phyloP scores from a whole-genome alignment of 2,113 vertebrate genomes.

The Struthio camelus region DNA sequence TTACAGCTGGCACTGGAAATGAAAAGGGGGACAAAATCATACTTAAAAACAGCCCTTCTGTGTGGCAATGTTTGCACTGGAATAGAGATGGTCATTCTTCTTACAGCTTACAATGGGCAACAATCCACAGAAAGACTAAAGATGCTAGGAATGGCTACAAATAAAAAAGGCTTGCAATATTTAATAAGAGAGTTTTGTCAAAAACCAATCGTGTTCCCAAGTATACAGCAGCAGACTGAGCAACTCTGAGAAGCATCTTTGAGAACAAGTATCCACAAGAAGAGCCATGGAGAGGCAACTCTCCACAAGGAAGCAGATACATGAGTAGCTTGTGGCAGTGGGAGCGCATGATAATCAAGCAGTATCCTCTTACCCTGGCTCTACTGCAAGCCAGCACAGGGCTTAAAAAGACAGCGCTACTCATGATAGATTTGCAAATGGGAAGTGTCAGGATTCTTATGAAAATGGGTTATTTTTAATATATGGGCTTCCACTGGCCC shows the following conservation, averaged over 20 bases:
- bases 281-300: not conserved
- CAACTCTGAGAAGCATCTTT: not conserved
- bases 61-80: not conserved
- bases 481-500: not conserved
- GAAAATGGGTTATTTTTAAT: not conserved
- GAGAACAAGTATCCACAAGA: not conserved
- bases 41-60: not conserved
- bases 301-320: not conserved
- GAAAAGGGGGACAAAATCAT: not conserved
- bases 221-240: not conserved
- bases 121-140: not conserved
- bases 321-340: not conserved
- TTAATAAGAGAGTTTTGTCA: not conserved
- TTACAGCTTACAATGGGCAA: not conserved
- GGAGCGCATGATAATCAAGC: not conserved
- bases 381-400: not conserved
- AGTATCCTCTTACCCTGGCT: not conserved
- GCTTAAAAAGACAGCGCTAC: not conserved
- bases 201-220: not conserved
- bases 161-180: not conserved
- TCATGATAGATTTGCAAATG: not conserved
- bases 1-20: not conserved
- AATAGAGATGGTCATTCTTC: not conserved
- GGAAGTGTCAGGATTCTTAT: not conserved
- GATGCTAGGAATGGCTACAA: not conserved